A percentile compares a stretch with the other conserved stretches of the same genome.
Evolutionary conservation across 2,797 vertebrate species (phyloP).

Genomic region (Salarias fasciatus): DNA sequence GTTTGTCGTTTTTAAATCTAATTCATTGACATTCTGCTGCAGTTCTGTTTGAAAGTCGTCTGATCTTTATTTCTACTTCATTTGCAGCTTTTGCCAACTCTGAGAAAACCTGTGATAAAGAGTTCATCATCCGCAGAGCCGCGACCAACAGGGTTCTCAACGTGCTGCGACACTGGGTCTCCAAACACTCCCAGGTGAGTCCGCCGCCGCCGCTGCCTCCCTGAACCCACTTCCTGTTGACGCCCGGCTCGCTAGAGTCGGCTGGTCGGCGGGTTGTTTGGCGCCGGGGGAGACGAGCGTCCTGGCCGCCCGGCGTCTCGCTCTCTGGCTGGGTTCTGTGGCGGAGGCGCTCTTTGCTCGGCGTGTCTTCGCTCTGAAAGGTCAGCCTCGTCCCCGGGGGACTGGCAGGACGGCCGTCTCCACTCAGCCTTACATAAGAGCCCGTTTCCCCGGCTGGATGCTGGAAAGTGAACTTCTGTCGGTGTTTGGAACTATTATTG

Average conservation of each 20-base stretch:
- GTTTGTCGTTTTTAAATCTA: too few relatives aligned
- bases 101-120: slow-evolving; percentile 93
- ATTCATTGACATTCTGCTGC: too few relatives aligned
- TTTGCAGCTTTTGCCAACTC: slow-evolving; percentile 88
- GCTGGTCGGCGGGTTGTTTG: too few relatives aligned
- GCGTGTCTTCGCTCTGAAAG: slow-evolving; percentile 51
- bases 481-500: too few relatives aligned
- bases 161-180: slow-evolving; percentile 97
- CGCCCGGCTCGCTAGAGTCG: too few relatives aligned
- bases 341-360: slow-evolving; percentile 55
- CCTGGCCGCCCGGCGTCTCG: too few relatives aligned
- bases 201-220: background rate
- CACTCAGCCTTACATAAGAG: slow-evolving; percentile 49
- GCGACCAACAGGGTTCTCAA: slow-evolving; percentile 96
- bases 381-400: slow-evolving; percentile 55
- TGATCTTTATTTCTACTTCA: too few relatives aligned
- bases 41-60: too few relatives aligned
- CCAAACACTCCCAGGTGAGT: slow-evolving; percentile 95
- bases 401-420: slow-evolving; percentile 17
- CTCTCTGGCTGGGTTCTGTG: background rate
- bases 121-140: slow-evolving; percentile 95
- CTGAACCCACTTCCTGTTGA: too few relatives aligned
- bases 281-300: background rate
- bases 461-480: slow-evolving; percentile 13
- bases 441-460: slow-evolving; percentile 45